These are phyloP conservation scores for Tuberolachnus salignus DNA, from an alignment of 2,888 invertebrate genomes.

Conservation along the genomic window DNA sequence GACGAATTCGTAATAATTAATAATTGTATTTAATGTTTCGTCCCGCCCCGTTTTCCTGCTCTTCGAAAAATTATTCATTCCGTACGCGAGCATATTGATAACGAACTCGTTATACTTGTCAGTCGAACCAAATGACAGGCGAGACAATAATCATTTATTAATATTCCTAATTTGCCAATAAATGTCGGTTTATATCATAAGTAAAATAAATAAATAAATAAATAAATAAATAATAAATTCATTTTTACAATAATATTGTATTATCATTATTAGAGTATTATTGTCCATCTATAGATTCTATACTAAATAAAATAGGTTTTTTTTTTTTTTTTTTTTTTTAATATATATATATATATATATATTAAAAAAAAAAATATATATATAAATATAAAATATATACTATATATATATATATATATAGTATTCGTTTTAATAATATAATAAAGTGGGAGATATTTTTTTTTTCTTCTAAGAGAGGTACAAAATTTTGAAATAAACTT, in stretches of 20 bases:
- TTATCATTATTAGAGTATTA: background rate
- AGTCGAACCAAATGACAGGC: conserved; percentile 20
- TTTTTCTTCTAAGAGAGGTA: too few relatives aligned
- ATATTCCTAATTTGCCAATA: background rate
- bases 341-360: too few relatives aligned
- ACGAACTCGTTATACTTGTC: conserved; percentile 36
- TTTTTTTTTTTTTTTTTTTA: too few relatives aligned
- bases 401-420: too few relatives aligned
- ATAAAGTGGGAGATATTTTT: too few relatives aligned
- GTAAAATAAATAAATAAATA: background rate
- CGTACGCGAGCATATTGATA: conserved; percentile 5
- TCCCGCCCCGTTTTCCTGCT: too few relatives aligned
- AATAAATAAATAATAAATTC: background rate
- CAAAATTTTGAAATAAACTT: too few relatives aligned
- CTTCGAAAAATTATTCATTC: conserved; percentile 22
- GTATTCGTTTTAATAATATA: too few relatives aligned
- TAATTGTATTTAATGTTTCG: conserved; percentile 5
- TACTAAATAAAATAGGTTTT: background rate
- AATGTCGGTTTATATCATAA: background rate
- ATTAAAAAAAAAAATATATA: too few relatives aligned
- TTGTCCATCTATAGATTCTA: too few relatives aligned
- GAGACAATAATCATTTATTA: conserved; percentile 16
- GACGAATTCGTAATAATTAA: conserved; percentile 28
- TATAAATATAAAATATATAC: too few relatives aligned
- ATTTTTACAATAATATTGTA: background rate